Conservation (phyloP, 2,888 invertebrate genomes). For the Orchesella flavescens region DNA sequence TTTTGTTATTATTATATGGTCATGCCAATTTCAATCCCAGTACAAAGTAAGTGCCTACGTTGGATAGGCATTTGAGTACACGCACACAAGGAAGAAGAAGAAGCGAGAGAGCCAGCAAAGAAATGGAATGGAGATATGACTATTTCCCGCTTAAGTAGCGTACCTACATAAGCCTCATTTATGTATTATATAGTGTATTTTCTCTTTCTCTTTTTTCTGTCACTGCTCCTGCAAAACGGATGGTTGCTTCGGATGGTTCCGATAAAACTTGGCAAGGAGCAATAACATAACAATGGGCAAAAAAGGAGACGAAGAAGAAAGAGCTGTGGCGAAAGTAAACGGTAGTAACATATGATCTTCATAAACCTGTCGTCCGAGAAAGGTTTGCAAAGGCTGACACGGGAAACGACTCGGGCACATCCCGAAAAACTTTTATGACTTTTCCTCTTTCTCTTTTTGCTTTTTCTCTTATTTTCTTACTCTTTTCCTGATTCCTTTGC, state of each 20-base stretch:
- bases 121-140: not conserved
- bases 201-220: constrained; percentile 24
- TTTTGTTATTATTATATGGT: constrained; percentile 2
- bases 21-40: constrained; percentile 23
- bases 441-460: constrained; percentile 58
- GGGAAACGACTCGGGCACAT: constrained; percentile 71
- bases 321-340: constrained; percentile 67
- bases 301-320: constrained; percentile 56
- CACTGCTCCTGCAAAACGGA: constrained; percentile 59
- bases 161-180: constrained; percentile 27
- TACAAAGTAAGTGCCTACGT: not conserved
- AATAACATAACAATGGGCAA: constrained; percentile 69
- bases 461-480: constrained; percentile 10
- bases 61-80: not conserved
- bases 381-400: constrained; percentile 70
- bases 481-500: constrained; percentile 23
- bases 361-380: constrained; percentile 72
- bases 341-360: constrained; percentile 72
- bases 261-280: constrained; percentile 70
- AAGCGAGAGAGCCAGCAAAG: not conserved
- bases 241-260: constrained; percentile 68
- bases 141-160: constrained; percentile 3
- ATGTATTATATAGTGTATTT: constrained; percentile 32
- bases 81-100: not conserved
- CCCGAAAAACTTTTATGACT: constrained; percentile 72